Evolutionary conservation across 2,888 invertebrate genomes (phyloP), one percentile per base, ranked within the genome.

Genomic region (Folsomia candida): DNA sequence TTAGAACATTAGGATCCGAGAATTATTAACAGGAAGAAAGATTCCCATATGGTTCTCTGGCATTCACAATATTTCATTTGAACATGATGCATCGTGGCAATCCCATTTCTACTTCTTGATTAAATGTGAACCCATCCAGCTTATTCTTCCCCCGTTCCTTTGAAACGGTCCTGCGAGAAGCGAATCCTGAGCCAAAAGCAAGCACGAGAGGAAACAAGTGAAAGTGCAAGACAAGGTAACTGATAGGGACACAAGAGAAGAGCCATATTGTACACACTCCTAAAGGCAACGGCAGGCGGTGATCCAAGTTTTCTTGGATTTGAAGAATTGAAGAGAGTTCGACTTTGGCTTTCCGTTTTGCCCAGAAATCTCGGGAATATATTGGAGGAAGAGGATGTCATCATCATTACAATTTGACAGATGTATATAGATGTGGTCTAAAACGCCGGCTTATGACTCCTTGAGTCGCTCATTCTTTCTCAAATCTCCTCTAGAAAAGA

Each of bases 51-150:
- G 20, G 29, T 22, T 29, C 29, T 29, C n/a, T 29, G 62, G 37
- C 37, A 62, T n/a, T 62, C 29, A 29, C 62, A 62, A 29, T 62
- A 62, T 62, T 62, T 62, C 62, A 62, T 20, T n/a, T 9, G 29
- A 29, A 29, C 20, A 62, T 62, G 62, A 62, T 62, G 11, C 62
- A 62, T 62, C 18, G 6, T 25, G 62, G 26, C 28, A 29, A 62
- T 62, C 62, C 62, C 28, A 29, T 62, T 62, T 62, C 37, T 62
- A 9, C 37, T 27, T 62, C 29, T 3, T 62, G 62, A 62, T 62
- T 62, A 62, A 27, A 54, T 22, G 20, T 4, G 54, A 54, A 22
- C 18, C 60, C 25, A 22, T 22, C 25, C 60, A 26, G 25, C 60
- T n/a, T 26, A 26, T 26, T 11, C 25, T 26, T 11, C 25, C 60